phyloP scores from a whole-genome alignment of 2,888 invertebrate genomes.

The Mycalesis mineus region DNA sequence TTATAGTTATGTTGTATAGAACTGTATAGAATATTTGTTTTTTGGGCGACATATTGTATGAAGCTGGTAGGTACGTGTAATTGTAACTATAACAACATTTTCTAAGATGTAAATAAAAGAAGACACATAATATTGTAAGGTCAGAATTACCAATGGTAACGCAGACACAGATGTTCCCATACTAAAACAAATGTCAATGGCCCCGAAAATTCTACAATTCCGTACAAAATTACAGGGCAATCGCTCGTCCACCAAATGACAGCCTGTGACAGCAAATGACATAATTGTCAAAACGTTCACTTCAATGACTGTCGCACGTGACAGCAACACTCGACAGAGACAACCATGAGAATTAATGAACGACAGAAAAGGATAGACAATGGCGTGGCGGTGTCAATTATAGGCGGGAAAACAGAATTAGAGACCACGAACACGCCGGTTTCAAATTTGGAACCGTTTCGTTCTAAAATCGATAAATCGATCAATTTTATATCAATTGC shows the following conservation, averaged over 20 bases:
- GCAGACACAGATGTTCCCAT: constrained; percentile 66
- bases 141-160: background rate
- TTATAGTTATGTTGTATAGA: too few relatives aligned
- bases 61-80: too few relatives aligned
- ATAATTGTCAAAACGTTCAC: constrained; percentile 78
- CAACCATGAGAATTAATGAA: constrained; percentile 28
- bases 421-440: constrained; percentile 65
- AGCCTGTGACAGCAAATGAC: constrained; percentile 76
- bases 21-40: too few relatives aligned
- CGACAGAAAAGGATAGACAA: constrained; percentile 45
- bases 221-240: constrained; percentile 73
- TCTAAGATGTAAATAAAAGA: too few relatives aligned
- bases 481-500: constrained; percentile 68
- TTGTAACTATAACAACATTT: too few relatives aligned
- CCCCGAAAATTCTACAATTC: constrained; percentile 66
- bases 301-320: constrained; percentile 73
- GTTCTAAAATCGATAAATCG: constrained; percentile 75
- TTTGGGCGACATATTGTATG: too few relatives aligned
- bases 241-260: constrained; percentile 75
- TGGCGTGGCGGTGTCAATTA: constrained; percentile 75
- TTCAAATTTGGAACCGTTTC: constrained; percentile 76
- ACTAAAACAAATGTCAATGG: constrained; percentile 63
- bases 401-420: constrained; percentile 77
- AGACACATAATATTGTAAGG: background rate
- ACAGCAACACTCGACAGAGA: constrained; percentile 56